phyloP scores from a whole-genome alignment of 2,113 vertebrate species.

The Callaeas wilsoni region DNA sequence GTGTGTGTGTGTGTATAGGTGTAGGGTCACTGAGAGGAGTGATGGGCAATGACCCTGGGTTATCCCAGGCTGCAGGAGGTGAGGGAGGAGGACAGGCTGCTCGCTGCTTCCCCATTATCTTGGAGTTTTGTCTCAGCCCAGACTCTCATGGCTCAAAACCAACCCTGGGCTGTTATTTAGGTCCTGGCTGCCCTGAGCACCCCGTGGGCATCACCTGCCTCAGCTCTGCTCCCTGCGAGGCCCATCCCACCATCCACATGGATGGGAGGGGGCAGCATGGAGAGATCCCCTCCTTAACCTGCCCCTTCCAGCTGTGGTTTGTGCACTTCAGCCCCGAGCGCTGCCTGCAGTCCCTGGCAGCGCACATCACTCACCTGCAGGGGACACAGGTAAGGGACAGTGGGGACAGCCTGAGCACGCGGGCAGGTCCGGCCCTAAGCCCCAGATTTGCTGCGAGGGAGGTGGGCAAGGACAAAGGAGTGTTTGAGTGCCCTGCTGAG shows the following conservation, averaged over 20 bases:
- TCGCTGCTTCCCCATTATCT: neutral
- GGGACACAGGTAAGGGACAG: conserved; percentile 39
- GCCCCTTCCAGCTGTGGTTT: conserved; percentile 68
- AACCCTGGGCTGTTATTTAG: neutral
- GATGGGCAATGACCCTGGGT: neutral
- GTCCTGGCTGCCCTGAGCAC: neutral
- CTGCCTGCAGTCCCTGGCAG: conserved; percentile 63
- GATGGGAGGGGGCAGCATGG: neutral
- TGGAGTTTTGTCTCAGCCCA: neutral
- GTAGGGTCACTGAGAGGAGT: neutral
- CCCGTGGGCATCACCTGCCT: neutral
- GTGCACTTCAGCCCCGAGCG: conserved; percentile 58
- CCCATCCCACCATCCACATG: accelerated
- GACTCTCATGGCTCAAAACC: neutral
- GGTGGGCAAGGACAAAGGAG: neutral
- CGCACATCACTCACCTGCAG: conserved; percentile 60
- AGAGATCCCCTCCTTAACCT: neutral
- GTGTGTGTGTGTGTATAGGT: too few relatives aligned
- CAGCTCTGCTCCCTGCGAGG: accelerated
- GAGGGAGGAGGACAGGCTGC: neutral
- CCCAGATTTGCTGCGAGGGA: neutral
- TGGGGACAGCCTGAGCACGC: neutral
- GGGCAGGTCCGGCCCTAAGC: accelerated
- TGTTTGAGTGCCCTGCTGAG: neutral
- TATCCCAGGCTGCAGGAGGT: neutral